phyloP scores from a whole-genome alignment of 2,888 invertebrate genomes.

The Philereme vetulata region DNA sequence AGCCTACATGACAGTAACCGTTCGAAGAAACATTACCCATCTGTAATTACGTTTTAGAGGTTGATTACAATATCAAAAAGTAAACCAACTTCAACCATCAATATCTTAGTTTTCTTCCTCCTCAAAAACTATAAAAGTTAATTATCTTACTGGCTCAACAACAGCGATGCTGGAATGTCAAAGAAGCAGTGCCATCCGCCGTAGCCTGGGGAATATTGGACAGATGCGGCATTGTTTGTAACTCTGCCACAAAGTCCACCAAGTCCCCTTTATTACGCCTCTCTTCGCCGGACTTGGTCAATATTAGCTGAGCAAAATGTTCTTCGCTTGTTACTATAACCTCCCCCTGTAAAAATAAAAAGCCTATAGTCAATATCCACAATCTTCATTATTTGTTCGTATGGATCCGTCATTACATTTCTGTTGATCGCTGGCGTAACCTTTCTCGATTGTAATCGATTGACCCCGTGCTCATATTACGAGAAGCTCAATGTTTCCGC shows the following conservation, averaged over 20 bases:
- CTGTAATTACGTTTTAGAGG: no score
- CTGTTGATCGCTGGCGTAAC: constrained; percentile 33
- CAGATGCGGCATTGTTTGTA: constrained; percentile 50
- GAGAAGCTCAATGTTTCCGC: constrained; percentile 24
- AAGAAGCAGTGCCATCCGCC: constrained; percentile 7
- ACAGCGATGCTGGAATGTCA: constrained; percentile 1
- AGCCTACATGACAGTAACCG: no score
- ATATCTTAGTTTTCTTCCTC: no score
- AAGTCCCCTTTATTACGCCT: constrained; percentile 50
- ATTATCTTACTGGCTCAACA: constrained; percentile 1
- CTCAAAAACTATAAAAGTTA: neutral
- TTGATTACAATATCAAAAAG: no score
- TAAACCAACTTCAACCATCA: no score
- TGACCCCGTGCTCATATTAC: constrained; percentile 34
- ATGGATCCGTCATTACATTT: constrained; percentile 30
- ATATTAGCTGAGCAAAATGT: constrained; percentile 47
- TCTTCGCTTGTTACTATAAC: constrained; percentile 39
- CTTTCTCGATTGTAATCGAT: constrained; percentile 45
- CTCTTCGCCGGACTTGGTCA: constrained; percentile 47
- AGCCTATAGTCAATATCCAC: constrained; percentile 35
- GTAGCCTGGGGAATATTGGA: constrained; percentile 40
- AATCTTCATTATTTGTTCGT: constrained; percentile 34
- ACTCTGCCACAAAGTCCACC: constrained; percentile 39
- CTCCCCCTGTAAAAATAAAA: constrained; percentile 36
- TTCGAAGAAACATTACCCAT: no score